These are phyloP conservation scores for Lucifuga dentata DNA, from an alignment of 2,113 vertebrate species.

Conservation along the genomic window DNA sequence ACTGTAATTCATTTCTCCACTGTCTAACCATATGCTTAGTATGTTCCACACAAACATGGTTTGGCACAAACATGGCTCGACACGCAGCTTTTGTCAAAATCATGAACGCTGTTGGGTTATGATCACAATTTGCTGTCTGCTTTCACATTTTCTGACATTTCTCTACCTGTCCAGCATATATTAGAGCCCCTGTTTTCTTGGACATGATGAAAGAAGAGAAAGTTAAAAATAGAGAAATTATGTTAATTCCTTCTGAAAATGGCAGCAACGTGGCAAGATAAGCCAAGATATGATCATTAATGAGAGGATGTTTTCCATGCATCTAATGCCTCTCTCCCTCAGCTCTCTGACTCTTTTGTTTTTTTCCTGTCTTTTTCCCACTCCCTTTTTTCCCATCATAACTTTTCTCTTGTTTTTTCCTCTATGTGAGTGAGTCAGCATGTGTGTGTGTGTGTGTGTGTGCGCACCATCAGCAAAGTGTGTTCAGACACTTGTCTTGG, in stretches of 20 bases:
- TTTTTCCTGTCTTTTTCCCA: conserved; percentile 28
- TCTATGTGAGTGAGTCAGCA: conserved; percentile 1
- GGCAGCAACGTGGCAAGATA: conserved; percentile 49
- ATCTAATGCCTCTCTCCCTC: conserved; percentile 33
- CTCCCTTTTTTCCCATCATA: conserved; percentile 13
- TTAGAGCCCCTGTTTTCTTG: not conserved
- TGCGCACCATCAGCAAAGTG: conserved; percentile 47
- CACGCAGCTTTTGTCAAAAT: too few relatives aligned
- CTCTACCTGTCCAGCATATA: too few relatives aligned
- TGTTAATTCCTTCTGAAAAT: conserved; percentile 45
- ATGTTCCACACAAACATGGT: too few relatives aligned
- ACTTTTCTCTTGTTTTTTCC: conserved; percentile 24
- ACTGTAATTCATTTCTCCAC: too few relatives aligned
- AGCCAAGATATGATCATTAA: conserved; percentile 43
- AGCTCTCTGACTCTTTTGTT: conserved; percentile 30
- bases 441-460: conserved; percentile 27
- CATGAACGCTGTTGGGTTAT: too few relatives aligned
- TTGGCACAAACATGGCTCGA: too few relatives aligned
- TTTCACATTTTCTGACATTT: too few relatives aligned
- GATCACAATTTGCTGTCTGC: too few relatives aligned
- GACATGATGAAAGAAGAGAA: conserved; percentile 1
- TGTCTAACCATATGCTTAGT: too few relatives aligned
- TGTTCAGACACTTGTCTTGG: conserved; percentile 61
- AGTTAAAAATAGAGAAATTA: conserved; percentile 7
- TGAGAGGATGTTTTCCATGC: conserved; percentile 26